phyloP scores from a whole-genome alignment of 2,797 vertebrate species.

The Sphenopsis melanotis region DNA sequence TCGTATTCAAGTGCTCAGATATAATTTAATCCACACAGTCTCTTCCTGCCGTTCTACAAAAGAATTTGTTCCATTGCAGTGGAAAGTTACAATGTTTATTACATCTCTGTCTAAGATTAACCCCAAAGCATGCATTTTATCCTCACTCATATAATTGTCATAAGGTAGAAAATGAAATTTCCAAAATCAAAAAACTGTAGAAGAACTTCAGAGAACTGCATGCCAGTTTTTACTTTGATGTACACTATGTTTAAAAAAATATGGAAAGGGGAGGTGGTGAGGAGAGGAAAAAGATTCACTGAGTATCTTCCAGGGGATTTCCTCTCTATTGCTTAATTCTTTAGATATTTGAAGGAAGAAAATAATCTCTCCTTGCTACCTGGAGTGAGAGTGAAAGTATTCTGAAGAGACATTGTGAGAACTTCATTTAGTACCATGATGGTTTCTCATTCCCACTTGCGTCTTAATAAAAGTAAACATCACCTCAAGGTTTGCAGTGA shows the following conservation, averaged over 20 bases:
- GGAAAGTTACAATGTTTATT: slow-evolving; percentile 71
- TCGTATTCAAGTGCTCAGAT: background rate
- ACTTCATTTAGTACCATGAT: slow-evolving; percentile 38
- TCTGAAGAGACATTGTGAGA: slow-evolving; percentile 26
- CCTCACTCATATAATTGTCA: slow-evolving; percentile 71
- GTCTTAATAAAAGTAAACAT: slow-evolving; percentile 61
- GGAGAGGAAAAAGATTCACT: background rate
- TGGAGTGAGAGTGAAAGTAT: slow-evolving; percentile 24
- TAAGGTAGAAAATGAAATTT: slow-evolving; percentile 78
- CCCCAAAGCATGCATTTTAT: slow-evolving; percentile 75
- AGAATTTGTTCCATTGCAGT: slow-evolving; percentile 64
- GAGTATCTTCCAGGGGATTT: slow-evolving; percentile 59
- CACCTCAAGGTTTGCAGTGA: slow-evolving; percentile 21
- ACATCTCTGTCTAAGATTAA: slow-evolving; percentile 72
- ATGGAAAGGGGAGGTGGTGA: background rate
- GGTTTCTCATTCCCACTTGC: slow-evolving; percentile 34
- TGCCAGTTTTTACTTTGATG: slow-evolving; percentile 76
- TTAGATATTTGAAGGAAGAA: slow-evolving; percentile 26
- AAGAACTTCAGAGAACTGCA: slow-evolving; percentile 68
- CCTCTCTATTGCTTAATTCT: slow-evolving; percentile 62
- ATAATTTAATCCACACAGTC: background rate
- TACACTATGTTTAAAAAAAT: slow-evolving; percentile 44
- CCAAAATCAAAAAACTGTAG: slow-evolving; percentile 76
- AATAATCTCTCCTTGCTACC: slow-evolving; percentile 11
- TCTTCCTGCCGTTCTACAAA: background rate